Conservation (phyloP, 2,797 vertebrate genomes). For the Macrochelys suwanniensis region DNA sequence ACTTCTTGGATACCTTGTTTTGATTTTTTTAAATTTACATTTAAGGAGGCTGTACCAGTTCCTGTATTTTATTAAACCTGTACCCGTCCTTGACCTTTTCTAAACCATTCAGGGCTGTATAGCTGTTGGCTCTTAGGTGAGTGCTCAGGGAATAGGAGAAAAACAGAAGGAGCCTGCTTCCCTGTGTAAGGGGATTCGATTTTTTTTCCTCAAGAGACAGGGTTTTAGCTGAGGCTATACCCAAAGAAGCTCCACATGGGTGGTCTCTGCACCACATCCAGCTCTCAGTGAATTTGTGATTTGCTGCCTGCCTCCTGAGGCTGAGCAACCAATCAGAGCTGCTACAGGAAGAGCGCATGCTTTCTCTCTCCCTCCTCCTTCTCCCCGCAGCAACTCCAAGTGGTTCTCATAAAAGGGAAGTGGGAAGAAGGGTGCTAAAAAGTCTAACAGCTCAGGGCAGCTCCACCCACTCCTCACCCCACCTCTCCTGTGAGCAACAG, state of each 20-base stretch:
- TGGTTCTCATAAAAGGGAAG: not conserved
- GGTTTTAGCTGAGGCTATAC: not conserved
- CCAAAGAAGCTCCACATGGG: not conserved
- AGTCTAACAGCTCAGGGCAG: not conserved
- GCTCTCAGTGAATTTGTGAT: not conserved
- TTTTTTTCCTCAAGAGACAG: not conserved
- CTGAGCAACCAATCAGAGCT: not conserved
- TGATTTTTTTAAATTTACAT: not conserved
- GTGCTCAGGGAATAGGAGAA: not conserved
- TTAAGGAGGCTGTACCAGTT: not conserved
- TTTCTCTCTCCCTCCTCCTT: not conserved
- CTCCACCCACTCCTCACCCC: not conserved
- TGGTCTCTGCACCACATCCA: not conserved
- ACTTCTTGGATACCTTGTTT: not conserved
- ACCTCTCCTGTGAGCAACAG: not conserved
- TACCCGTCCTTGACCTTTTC: not conserved
- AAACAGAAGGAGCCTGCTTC: not conserved
- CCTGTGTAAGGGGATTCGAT: not conserved
- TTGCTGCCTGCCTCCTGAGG: not conserved
- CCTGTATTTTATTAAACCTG: not conserved
- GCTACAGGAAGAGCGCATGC: not conserved
- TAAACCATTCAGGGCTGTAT: constrained; percentile 11
- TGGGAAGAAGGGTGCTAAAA: not conserved
- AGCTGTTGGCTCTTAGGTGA: not conserved
- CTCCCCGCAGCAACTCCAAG: not conserved